Evolutionary conservation across 2,888 invertebrate species (phyloP), one percentile per base, ranked within the genome.

Genomic region (Aspidiotus destructor): DNA sequence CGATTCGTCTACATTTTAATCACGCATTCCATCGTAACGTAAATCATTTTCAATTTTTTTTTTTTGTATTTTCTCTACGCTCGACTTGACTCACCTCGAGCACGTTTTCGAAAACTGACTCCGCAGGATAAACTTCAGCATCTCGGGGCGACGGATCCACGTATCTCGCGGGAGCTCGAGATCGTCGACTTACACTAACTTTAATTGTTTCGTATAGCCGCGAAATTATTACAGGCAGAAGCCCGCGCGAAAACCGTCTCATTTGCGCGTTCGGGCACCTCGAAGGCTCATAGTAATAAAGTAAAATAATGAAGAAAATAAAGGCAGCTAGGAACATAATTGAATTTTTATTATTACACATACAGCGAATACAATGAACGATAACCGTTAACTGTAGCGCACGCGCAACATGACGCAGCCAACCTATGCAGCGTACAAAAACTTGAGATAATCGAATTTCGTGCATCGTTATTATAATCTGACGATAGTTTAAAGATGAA

Each of bases 371-470:
- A 48, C 48, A 48, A 48, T 3, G 48, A n/a, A 11, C 48, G 48
- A n/a, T n/a, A 48, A 48, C 61, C 44, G 65, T 60, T 44, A 44
- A 62, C n/a, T 62, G 52, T 62, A 60, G 65, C 65, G 65, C 65
- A 65, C 65, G 65, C 65, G 65, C 60, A 65, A 60, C 60, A 65
- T 58, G 60, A 48, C 44, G 40, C n/a, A 65, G 58, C 44, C n/a
- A 57, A 57, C 42, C 58, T 16, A 44, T 58, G 54, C 42, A 57
- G 42, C 58, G 28, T 28, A 28, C 28, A 28, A 28, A 57, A 65
- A 65, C 7, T 41, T 58, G 58, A 65, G 65, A 65, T 65, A 65
- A 65, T 65, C 65, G 58, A 65, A 65, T 65, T 65, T 65, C 65
- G 65, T 65, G 65, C 65, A 65, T 65, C 65, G 65, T 65, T 65